Evolutionary conservation across 2,797 vertebrate genomes (phyloP), one percentile per base, ranked within the genome.

Genomic region (Clarias fuscus): DNA sequence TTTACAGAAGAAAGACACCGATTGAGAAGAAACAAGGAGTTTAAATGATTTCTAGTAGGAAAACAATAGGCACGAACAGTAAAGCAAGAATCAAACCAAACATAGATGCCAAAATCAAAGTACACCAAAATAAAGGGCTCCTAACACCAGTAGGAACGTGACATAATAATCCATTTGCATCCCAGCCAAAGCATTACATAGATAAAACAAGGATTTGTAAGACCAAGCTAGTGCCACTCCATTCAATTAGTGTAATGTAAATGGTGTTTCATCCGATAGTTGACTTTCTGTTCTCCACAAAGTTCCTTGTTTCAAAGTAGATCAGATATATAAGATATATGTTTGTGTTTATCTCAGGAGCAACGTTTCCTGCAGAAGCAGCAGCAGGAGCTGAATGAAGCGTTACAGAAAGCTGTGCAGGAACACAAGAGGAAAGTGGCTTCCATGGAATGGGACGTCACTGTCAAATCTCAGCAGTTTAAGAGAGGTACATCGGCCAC

Each of bases 381-480:
- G 88, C 95, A 95, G 88, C 93, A 95, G 91, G 92, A 93, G 71
- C 91, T 95, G 78, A 94, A 95, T 1, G 71, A 92, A 56, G 86
- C 91, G 7, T 85, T 95, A 75, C 94, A 95, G 91, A 94, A 89
- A 61, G 88, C 93, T 0, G 90, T 95, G n/a, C 93, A 93, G 91
- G 94, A 95, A 81, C 93, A 95, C 89, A 95, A 95, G 86, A 93
- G 93, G 88, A 95, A 93, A 87, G 88, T 93, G 80, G 89, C 83
- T 0, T 92, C 92, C 10, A 92, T 93, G 8, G 92, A 95, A 71
- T 93, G 92, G 92, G 94, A 95, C 85, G 89, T 89, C 58, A 89
- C 91, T 10, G 91, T 86, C 84, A 95, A 93, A 89, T 92, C 92
- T 15, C 93, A 94, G 10, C 93, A 94, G 87, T 93, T 95, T 37